A percentile compares a stretch with the other conserved stretches of the same genome.
Evolutionary conservation across 2,888 invertebrate genomes (phyloP).

Genomic region (Caenorhabditis sp.): DNA sequence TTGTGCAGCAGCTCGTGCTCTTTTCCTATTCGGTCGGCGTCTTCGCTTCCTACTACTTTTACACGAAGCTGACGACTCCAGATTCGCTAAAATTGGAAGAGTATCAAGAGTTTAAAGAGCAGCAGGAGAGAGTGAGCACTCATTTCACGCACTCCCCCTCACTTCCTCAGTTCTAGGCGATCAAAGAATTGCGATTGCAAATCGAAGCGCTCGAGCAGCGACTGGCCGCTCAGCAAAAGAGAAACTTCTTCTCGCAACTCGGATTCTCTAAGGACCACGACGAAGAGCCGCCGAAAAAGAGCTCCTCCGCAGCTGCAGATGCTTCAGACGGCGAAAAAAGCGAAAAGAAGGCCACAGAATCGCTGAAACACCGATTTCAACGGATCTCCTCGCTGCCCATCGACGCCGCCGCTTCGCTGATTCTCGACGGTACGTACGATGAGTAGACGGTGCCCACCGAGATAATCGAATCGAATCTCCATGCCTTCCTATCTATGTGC

Average conservation of each 20-base stretch:
- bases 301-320: background rate
- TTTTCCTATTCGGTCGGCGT: slow-evolving; percentile 76
- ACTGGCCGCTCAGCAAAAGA: slow-evolving; percentile 42
- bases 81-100: slow-evolving; percentile 64
- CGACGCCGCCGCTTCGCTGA: slow-evolving; percentile 62
- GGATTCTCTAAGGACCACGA: slow-evolving; percentile 13
- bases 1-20: slow-evolving; percentile 76
- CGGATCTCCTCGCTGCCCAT: slow-evolving; percentile 67
- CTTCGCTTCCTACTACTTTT: slow-evolving; percentile 73
- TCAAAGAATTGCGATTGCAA: slow-evolving; percentile 52
- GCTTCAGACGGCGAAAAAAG: background rate
- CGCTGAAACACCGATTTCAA: slow-evolving; percentile 45
- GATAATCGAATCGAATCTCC: too few relatives aligned
- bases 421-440: slow-evolving; percentile 60
- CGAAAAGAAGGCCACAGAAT: background rate
- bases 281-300: background rate
- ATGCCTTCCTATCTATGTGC: background rate
- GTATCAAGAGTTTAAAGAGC: slow-evolving; percentile 59
- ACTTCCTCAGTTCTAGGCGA: slow-evolving; percentile 3
- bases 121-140: slow-evolving; percentile 44
- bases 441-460: background rate
- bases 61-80: slow-evolving; percentile 67
- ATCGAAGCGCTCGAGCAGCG: slow-evolving; percentile 54
- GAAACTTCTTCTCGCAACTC: slow-evolving; percentile 44
- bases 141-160: background rate